These are phyloP conservation scores for Apteryx mantelli DNA, from an alignment of 2,113 vertebrate species.

Conservation along the genomic window DNA sequence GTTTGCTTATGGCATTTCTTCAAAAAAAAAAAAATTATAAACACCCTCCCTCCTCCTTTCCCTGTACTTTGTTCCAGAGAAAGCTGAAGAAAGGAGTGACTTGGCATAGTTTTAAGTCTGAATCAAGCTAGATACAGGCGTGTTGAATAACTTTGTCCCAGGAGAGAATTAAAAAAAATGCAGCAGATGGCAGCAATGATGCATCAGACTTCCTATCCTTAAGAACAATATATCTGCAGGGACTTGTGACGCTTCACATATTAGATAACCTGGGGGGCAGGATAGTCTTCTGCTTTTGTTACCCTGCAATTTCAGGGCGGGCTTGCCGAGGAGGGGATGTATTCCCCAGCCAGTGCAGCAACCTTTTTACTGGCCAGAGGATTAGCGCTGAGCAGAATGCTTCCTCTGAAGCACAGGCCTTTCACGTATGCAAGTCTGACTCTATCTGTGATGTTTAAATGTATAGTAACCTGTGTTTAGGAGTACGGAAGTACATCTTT, in stretches of 20 bases:
- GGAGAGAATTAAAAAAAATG: slow-evolving; percentile 19
- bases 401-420: not conserved
- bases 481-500: not conserved
- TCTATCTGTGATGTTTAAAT: not conserved
- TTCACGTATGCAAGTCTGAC: not conserved
- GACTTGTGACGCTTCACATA: not conserved
- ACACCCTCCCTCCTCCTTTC: slow-evolving; percentile 24
- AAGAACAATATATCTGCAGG: not conserved
- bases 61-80: slow-evolving; percentile 1
- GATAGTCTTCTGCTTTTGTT: not conserved
- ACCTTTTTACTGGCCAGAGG: not conserved
- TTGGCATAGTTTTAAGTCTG: slow-evolving; percentile 25
- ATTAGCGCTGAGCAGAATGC: not conserved
- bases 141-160: slow-evolving; percentile 41
- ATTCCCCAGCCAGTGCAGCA: not conserved
- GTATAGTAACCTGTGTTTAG: not conserved
- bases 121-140: not conserved
- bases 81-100: slow-evolving; percentile 34
- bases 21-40: slow-evolving; percentile 4
- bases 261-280: not conserved
- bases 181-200: slow-evolving; percentile 74
- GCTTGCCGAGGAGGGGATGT: not conserved
- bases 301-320: not conserved
- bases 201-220: slow-evolving; percentile 32
- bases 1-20: slow-evolving; percentile 32